Evolutionary conservation across 2,113 vertebrate species (phyloP).

Genomic region (Nipponia nippon): DNA sequence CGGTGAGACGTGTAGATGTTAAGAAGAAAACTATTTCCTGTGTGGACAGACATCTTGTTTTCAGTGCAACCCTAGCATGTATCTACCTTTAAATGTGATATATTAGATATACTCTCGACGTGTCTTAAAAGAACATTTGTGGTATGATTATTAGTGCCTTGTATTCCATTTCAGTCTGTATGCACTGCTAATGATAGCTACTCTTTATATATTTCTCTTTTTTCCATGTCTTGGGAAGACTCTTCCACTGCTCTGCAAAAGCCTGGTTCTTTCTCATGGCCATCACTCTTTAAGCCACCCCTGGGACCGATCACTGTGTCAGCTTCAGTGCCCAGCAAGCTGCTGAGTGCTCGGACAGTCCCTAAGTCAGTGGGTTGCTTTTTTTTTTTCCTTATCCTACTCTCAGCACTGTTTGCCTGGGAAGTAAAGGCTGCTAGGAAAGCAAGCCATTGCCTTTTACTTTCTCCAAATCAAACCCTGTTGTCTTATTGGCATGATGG

Average conservation of each 20-base stretch:
- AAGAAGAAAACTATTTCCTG: background rate
- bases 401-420: background rate
- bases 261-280: background rate
- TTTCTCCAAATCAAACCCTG: background rate
- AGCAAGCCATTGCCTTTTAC: background rate
- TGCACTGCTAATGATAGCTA: background rate
- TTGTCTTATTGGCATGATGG: background rate
- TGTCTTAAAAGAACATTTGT: background rate
- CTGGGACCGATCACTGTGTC: background rate
- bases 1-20: background rate
- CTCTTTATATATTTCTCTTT: background rate
- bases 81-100: background rate
- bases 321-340: background rate
- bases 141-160: background rate
- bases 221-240: background rate
- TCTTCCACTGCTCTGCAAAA: background rate
- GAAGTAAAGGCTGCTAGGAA: background rate
- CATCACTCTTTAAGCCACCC: background rate
- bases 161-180: background rate
- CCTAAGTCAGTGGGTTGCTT: background rate
- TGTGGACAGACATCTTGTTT: background rate
- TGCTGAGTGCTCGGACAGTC: background rate
- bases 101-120: background rate
- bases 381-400: background rate
- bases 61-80: background rate